Conservation (phyloP, 2,113 vertebrate species). For the Amphiprion ocellaris region DNA sequence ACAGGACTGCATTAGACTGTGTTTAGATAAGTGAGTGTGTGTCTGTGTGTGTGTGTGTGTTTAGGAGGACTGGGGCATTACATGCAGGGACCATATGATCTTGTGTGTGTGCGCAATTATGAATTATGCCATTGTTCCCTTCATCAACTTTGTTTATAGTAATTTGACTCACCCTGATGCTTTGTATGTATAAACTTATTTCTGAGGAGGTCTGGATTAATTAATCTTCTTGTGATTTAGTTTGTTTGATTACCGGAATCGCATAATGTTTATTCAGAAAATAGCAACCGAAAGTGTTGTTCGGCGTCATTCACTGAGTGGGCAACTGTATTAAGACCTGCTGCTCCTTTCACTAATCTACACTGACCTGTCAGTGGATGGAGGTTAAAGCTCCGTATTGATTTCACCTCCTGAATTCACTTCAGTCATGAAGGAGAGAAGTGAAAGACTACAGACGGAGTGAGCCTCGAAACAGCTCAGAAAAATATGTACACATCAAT, state of each 20-base stretch:
- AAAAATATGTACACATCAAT: not conserved
- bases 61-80: not conserved
- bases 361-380: conserved; percentile 11
- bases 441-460: conserved; percentile 2
- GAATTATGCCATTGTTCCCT: conserved; percentile 69
- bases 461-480: not conserved
- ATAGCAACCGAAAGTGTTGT: conserved; percentile 9
- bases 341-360: conserved; percentile 25
- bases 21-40: conserved; percentile 63
- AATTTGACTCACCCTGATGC: conserved; percentile 45
- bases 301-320: conserved; percentile 18
- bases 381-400: conserved; percentile 45
- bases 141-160: conserved; percentile 70
- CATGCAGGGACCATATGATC: conserved; percentile 18
- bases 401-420: conserved; percentile 53
- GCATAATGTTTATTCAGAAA: conserved; percentile 33
- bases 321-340: conserved; percentile 30
- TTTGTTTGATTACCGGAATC: conserved; percentile 38
- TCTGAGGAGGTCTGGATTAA: conserved; percentile 49
- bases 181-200: conserved; percentile 25
- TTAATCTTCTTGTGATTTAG: conserved; percentile 54
- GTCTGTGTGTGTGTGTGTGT: not conserved
- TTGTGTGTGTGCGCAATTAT: conserved; percentile 32
- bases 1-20: conserved; percentile 59
- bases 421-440: conserved; percentile 26